Evolutionary conservation across 92 coral and sea anemone species (phyloP).

Genomic region (Bergia sp.): DNA sequence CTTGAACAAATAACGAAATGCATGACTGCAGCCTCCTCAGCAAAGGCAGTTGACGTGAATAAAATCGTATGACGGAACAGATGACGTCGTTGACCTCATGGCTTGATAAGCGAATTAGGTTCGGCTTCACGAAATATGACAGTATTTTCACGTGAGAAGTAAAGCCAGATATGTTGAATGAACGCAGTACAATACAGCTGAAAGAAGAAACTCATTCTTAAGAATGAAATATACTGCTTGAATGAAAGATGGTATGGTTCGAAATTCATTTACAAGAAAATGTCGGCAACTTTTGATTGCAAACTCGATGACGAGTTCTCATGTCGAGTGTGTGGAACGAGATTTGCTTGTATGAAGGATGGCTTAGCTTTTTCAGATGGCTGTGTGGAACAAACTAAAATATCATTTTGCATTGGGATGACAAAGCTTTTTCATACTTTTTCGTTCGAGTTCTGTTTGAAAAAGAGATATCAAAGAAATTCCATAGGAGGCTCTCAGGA

Average conservation of each 20-base stretch:
- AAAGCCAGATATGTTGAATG: background rate
- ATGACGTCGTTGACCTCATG: background rate
- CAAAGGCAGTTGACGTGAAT: background rate
- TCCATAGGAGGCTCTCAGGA: slow-evolving; percentile 67
- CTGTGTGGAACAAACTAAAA: background rate
- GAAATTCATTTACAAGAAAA: background rate
- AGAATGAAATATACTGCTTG: background rate
- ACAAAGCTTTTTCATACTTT: background rate
- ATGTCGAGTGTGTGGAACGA: background rate
- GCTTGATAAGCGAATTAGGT: too few relatives aligned
- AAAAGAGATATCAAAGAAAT: slow-evolving; percentile 25
- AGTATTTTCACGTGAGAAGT: too few relatives aligned
- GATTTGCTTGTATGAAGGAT: too few relatives aligned
- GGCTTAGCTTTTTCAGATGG: background rate
- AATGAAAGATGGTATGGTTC: background rate
- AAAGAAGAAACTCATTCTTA: background rate
- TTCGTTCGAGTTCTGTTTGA: background rate
- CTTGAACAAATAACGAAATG: background rate
- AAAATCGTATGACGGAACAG: background rate
- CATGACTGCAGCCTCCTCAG: slow-evolving; percentile 36
- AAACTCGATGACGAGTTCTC: background rate
- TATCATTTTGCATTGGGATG: too few relatives aligned
- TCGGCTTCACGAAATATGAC: too few relatives aligned
- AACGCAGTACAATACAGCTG: background rate
- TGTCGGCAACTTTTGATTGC: too few relatives aligned